These are phyloP conservation scores for Sturmia bella DNA, from an alignment of 2,888 invertebrate species.

Conservation along the genomic window DNA sequence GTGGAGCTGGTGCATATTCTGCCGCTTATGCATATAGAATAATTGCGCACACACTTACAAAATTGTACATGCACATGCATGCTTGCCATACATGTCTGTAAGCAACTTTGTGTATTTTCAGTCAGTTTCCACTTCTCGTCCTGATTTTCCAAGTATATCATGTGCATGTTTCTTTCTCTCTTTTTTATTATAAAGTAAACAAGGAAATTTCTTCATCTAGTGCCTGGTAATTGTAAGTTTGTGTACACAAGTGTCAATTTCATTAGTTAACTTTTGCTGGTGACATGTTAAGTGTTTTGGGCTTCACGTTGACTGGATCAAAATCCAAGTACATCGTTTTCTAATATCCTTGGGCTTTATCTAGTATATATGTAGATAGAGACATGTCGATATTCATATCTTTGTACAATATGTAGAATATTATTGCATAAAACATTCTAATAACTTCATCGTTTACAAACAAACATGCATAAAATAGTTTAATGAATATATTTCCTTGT, in stretches of 20 bases:
- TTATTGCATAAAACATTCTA: constrained; percentile 2
- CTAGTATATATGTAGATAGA: not conserved
- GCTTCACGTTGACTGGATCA: constrained; percentile 21
- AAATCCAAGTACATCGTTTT: constrained; percentile 22
- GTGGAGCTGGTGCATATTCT: no score
- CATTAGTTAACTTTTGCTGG: constrained; percentile 52
- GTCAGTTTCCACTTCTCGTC: not conserved
- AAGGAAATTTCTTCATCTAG: constrained; percentile 10
- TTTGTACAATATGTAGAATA: not conserved
- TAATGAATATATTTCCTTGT: not conserved
- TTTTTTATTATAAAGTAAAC: not conserved
- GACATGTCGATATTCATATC: not conserved
- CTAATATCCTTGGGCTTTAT: constrained; percentile 32
- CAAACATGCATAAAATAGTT: not conserved
- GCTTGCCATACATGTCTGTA: no score
- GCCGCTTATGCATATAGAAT: no score
- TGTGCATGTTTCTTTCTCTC: no score
- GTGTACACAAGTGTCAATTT: constrained; percentile 59
- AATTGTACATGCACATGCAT: no score
- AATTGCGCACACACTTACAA: no score
- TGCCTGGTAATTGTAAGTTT: constrained; percentile 7
- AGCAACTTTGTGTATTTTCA: no score
- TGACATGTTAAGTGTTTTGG: constrained; percentile 64
- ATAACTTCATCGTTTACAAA: constrained; percentile 18
- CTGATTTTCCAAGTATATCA: not conserved